phyloP scores from a whole-genome alignment of 2,888 invertebrate species.

The Agonopterix arenella region DNA sequence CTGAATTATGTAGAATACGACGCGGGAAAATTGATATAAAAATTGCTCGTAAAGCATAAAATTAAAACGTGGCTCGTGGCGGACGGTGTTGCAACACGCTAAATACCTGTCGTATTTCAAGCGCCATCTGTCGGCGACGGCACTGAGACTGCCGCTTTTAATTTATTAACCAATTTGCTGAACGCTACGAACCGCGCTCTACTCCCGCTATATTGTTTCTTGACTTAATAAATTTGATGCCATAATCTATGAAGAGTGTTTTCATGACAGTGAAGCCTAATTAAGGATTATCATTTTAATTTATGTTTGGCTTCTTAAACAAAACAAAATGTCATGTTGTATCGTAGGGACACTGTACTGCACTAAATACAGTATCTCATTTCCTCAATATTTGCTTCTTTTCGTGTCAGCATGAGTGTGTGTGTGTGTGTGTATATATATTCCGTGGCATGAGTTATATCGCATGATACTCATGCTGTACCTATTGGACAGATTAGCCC shows the following conservation, averaged over 20 bases:
- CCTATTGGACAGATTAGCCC: no score
- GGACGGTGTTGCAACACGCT: constrained; percentile 71
- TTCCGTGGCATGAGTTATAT: no score
- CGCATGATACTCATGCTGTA: no score
- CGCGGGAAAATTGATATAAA: constrained; percentile 67
- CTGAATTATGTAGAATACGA: constrained; percentile 57
- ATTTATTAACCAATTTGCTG: constrained; percentile 75
- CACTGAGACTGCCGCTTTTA: constrained; percentile 70
- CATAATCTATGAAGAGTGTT: constrained; percentile 58
- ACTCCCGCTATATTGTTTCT: constrained; percentile 63
- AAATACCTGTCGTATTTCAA: constrained; percentile 75
- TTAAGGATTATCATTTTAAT: constrained; percentile 17
- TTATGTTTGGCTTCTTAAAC: neutral
- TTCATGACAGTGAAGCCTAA: constrained; percentile 36
- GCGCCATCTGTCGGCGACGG: constrained; percentile 72
- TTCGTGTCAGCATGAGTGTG: no score
- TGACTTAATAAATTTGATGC: constrained; percentile 66
- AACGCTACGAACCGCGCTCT: constrained; percentile 59
- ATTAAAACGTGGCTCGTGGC: constrained; percentile 66
- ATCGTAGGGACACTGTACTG: no score
- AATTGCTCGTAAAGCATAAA: constrained; percentile 73
- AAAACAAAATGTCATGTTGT: no score
- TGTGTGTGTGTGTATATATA: no score
- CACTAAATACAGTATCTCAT: no score
- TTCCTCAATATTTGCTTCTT: no score